phyloP scores from a whole-genome alignment of 1,140 invertebrate genomes.

The Lithobius niger region DNA sequence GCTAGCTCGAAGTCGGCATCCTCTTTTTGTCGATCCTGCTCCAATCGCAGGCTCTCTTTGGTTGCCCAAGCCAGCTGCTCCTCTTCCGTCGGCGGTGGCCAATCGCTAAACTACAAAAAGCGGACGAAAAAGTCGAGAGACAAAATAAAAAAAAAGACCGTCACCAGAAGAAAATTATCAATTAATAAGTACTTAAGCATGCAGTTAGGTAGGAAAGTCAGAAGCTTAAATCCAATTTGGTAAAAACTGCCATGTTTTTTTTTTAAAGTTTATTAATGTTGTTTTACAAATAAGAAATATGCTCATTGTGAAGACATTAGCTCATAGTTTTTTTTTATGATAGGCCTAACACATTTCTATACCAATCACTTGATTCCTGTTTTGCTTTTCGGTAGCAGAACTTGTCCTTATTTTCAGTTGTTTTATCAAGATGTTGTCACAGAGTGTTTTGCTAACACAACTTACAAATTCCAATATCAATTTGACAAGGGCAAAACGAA shows the following conservation, averaged over 20 bases:
- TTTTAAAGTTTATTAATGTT: constrained; percentile 4
- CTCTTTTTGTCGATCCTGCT: constrained; percentile 25
- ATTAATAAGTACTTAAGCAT: constrained; percentile 6
- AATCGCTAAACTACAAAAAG: constrained; percentile 8
- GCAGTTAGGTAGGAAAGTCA: constrained; percentile 1
- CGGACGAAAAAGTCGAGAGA: constrained; percentile 11
- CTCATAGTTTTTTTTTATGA: too few species aligned
- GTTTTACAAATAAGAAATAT: too few species aligned
- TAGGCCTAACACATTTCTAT: too few species aligned
- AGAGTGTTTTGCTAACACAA: too few species aligned
- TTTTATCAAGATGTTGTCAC: too few species aligned
- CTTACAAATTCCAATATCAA: too few species aligned
- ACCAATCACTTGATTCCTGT: too few species aligned
- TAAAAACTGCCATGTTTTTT: constrained; percentile 9
- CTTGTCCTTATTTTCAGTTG: too few species aligned
- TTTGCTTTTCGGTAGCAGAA: too few species aligned
- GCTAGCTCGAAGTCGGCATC: constrained; percentile 32
- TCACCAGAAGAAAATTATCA: neutral
- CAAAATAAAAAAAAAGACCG: constrained; percentile 1
- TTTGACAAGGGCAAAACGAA: too few species aligned
- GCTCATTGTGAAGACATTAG: too few species aligned
- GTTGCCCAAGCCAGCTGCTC: constrained; percentile 32
- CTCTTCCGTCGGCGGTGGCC: constrained; percentile 24
- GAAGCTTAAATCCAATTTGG: constrained; percentile 3
- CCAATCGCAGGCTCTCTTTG: constrained; percentile 28